phyloP scores from a whole-genome alignment of 2,797 vertebrate genomes.

The Sitta carolinensis region DNA sequence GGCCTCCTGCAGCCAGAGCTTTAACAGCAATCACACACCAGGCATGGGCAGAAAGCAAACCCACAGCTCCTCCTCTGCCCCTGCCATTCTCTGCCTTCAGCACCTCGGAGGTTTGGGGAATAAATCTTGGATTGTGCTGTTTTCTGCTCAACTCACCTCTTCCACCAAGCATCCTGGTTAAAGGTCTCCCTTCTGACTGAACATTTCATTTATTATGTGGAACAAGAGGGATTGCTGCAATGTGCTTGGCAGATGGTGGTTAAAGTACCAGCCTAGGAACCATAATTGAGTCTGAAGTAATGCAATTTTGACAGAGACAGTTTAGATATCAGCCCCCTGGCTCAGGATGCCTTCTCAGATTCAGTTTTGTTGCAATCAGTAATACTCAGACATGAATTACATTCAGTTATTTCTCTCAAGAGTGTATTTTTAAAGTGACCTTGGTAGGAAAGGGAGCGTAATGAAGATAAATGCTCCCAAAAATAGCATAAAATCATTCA shows the following conservation, averaged over 20 bases:
- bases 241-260: background rate
- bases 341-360: background rate
- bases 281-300: background rate
- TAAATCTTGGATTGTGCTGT: background rate
- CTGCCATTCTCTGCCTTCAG: background rate
- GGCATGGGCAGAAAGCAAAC: background rate
- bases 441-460: background rate
- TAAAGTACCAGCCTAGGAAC: background rate
- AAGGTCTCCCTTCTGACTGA: background rate
- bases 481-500: conserved; percentile 7
- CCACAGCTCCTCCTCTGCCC: background rate
- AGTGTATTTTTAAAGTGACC: conserved; percentile 29
- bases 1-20: background rate
- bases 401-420: conserved; percentile 7
- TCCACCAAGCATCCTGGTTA: background rate
- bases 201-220: background rate
- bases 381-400: background rate
- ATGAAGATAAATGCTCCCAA: background rate
- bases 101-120: background rate
- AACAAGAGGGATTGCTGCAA: background rate
- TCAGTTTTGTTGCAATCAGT: background rate
- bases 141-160: background rate
- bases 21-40: background rate
- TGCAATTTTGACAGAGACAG: background rate
- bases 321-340: background rate